Evolutionary conservation across 2,888 invertebrate genomes (phyloP).

Genomic region (Neocrepidodera transversa): DNA sequence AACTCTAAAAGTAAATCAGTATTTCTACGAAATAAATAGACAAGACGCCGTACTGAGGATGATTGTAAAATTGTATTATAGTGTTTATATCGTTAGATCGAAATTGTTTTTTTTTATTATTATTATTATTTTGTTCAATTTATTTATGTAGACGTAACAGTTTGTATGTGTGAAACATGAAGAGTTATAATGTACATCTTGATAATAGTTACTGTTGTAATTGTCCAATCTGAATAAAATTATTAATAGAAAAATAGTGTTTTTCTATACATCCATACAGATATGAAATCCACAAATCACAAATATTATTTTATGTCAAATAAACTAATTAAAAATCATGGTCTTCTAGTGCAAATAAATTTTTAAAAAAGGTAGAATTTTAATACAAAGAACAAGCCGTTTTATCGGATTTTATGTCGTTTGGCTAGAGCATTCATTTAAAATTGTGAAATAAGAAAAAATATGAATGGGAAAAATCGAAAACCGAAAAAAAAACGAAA

Average conservation of each 20-base stretch:
- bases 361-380: too few relatives aligned
- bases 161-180: constrained; percentile 57
- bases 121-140: constrained; percentile 52
- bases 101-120: constrained; percentile 57
- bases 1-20: constrained; percentile 30
- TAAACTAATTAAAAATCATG: too few relatives aligned
- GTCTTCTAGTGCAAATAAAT: too few relatives aligned
- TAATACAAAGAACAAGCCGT: too few relatives aligned
- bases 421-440: too few relatives aligned
- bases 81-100: constrained; percentile 59
- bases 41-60: constrained; percentile 48
- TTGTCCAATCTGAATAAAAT: constrained; percentile 61
- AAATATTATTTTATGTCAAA: too few relatives aligned
- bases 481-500: too few relatives aligned
- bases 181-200: constrained; percentile 58
- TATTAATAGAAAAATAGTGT: constrained; percentile 44
- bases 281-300: too few relatives aligned
- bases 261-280: too few relatives aligned
- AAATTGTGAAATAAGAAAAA: too few relatives aligned
- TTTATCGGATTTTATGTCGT: too few relatives aligned
- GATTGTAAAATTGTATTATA: constrained; percentile 59
- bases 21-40: constrained; percentile 31
- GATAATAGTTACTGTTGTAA: constrained; percentile 62
- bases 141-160: constrained; percentile 60
- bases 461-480: too few relatives aligned